Percentiles rank a stretch among this genome's conserved stretches.
These are phyloP conservation scores for Microctenopoma lineatum DNA, from an alignment of 2,797 vertebrate genomes.

Conservation along the genomic window DNA sequence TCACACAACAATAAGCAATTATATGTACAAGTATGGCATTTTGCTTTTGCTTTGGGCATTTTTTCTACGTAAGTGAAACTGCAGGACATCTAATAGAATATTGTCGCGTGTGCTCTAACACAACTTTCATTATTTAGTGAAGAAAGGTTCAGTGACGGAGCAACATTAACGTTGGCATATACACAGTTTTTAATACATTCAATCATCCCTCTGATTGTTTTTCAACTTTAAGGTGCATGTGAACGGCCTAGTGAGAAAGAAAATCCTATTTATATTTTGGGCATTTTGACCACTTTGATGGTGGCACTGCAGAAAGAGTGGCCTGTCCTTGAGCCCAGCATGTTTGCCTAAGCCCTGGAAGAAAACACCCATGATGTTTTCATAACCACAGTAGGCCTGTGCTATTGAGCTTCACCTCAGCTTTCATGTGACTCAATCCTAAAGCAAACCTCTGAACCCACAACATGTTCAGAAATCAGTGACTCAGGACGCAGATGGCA, in stretches of 20 bases:
- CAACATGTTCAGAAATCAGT: conserved; percentile 76
- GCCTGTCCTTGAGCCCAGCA: conserved; percentile 49
- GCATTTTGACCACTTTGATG: conserved; percentile 47
- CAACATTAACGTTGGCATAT: no score
- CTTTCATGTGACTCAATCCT: conserved; percentile 72
- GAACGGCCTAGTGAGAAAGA: conserved; percentile 56
- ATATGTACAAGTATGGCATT: no score
- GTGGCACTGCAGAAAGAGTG: conserved; percentile 43
- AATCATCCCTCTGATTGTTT: conserved; percentile 8
- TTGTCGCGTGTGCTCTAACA: no score
- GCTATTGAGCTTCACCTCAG: conserved; percentile 66
- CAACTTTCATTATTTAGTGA: no score
- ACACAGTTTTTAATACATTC: no score
- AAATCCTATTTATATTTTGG: conserved; percentile 48
- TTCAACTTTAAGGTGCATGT: conserved; percentile 31
- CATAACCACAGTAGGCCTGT: conserved; percentile 61
- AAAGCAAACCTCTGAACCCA: conserved; percentile 68
- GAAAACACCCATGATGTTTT: conserved; percentile 73
- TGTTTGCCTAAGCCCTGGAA: conserved; percentile 55
- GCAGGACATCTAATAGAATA: no score
- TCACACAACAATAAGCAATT: no score
- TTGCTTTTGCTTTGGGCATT: no score
- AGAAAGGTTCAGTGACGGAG: no score
- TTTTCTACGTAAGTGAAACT: no score
- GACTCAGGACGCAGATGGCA: conserved; percentile 38